These are phyloP conservation scores for Ctenopoma kingsleyae DNA, from an alignment of 2,797 vertebrate species.

Conservation along the genomic window DNA sequence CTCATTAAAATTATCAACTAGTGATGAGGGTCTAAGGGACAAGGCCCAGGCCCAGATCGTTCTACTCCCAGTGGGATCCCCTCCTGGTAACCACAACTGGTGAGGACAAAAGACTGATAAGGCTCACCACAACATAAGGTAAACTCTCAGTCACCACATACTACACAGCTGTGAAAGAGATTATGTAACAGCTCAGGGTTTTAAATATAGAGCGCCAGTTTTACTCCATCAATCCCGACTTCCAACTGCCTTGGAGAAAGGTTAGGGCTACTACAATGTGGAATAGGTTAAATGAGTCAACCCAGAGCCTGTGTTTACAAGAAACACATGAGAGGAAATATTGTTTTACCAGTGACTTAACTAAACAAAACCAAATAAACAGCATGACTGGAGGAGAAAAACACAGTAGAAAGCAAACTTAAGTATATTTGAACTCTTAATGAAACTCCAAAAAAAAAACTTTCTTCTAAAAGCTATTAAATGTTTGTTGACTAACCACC, in stretches of 20 bases:
- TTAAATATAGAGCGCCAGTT: conserved; percentile 58
- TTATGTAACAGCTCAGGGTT: conserved; percentile 62
- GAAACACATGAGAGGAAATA: not conserved
- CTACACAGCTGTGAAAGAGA: conserved; percentile 51
- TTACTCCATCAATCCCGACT: conserved; percentile 28
- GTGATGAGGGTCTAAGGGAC: conserved; percentile 12
- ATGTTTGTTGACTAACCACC: not conserved
- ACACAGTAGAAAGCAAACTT: not conserved
- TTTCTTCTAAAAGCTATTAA: not conserved
- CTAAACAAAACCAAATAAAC: conserved; percentile 5
- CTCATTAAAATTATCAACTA: conserved; percentile 38
- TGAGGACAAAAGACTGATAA: not conserved
- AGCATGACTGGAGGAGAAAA: not conserved
- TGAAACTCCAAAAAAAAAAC: not conserved
- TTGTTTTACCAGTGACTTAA: not conserved
- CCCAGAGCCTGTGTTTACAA: not conserved
- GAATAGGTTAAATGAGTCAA: not conserved
- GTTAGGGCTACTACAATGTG: not conserved
- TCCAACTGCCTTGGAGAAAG: conserved; percentile 34
- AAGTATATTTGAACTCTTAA: not conserved
- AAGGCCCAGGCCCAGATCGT: conserved; percentile 35
- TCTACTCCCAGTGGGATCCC: conserved; percentile 13
- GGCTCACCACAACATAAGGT: conserved; percentile 45
- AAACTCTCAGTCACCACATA: conserved; percentile 26
- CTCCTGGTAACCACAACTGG: conserved; percentile 5